Percentiles rank a stretch among this genome's conserved stretches.
Evolutionary conservation across 2,797 vertebrate species (phyloP).

Genomic region (Babyrousa celebensis): DNA sequence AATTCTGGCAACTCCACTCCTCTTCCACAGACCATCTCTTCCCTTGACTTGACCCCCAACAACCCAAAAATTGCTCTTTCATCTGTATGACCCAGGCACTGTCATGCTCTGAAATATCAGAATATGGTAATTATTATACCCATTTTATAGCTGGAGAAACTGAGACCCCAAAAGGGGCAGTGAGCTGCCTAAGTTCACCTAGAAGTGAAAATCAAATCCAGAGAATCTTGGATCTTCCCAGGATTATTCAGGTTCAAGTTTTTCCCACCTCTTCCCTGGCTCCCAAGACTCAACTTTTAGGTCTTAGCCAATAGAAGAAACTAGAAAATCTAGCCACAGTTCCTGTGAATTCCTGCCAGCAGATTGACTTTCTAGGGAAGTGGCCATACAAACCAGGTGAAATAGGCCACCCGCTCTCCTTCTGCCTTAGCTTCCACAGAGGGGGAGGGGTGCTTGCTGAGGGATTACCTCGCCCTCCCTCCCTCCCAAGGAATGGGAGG

Average conservation of each 20-base stretch:
- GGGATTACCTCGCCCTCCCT: slow-evolving; percentile 65
- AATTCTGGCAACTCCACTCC: slow-evolving; percentile 21
- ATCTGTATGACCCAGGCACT: not conserved
- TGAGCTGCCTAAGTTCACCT: slow-evolving; percentile 17
- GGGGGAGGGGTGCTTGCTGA: not conserved
- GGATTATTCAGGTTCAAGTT: slow-evolving; percentile 1
- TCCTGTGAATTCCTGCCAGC: not conserved
- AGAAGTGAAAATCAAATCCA: slow-evolving; percentile 39
- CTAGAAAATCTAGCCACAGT: slow-evolving; percentile 48
- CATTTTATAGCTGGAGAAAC: slow-evolving; percentile 54
- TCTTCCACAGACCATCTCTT: not conserved
- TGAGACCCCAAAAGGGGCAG: not conserved
- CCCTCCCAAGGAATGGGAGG: slow-evolving; percentile 62
- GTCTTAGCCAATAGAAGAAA: slow-evolving; percentile 15
- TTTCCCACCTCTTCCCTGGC: not conserved
- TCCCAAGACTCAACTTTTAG: not conserved
- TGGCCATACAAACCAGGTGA: not conserved
- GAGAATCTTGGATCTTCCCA: not conserved
- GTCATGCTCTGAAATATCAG: slow-evolving; percentile 50
- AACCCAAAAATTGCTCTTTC: slow-evolving; percentile 44
- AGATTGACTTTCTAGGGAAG: not conserved
- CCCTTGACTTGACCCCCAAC: slow-evolving; percentile 29
- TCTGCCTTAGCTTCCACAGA: not conserved
- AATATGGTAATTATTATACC: not conserved
- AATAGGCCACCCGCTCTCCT: not conserved